phyloP scores from a whole-genome alignment of 2,888 invertebrate genomes.

The Helicoverpa assulta region DNA sequence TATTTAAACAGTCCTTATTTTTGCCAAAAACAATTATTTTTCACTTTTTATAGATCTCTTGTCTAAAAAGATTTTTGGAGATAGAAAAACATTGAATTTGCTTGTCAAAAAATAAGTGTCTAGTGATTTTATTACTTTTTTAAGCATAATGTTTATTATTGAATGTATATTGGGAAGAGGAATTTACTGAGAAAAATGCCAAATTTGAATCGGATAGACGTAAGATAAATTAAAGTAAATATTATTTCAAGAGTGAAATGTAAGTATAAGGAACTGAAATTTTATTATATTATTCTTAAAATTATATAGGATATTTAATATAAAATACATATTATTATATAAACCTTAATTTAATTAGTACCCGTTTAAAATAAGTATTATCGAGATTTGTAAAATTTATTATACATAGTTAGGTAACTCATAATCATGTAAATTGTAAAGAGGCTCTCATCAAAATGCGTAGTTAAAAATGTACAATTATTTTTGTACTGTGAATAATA shows the following conservation, averaged over 20 bases:
- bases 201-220: constrained; percentile 33
- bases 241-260: constrained; percentile 26
- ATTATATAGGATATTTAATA: constrained; percentile 27
- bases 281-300: constrained; percentile 15
- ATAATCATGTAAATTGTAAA: constrained; percentile 61
- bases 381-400: constrained; percentile 41
- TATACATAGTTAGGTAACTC: constrained; percentile 17
- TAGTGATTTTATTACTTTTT: not conserved
- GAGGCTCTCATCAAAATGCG: constrained; percentile 61
- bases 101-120: not conserved
- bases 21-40: constrained; percentile 20
- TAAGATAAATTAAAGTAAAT: constrained; percentile 26
- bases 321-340: constrained; percentile 6
- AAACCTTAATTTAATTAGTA: constrained; percentile 48
- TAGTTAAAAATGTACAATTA: constrained; percentile 70
- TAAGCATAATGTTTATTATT: constrained; percentile 11
- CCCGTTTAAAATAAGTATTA: constrained; percentile 57
- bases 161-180: constrained; percentile 34
- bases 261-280: constrained; percentile 57
- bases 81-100: not conserved
- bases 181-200: constrained; percentile 41
- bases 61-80: not conserved
- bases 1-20: not conserved
- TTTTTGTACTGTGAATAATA: constrained; percentile 75
- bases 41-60: not conserved